These are phyloP conservation scores for Ptiloglossa arizonensis DNA, from an alignment of 1,140 invertebrate genomes.

Conservation along the genomic window DNA sequence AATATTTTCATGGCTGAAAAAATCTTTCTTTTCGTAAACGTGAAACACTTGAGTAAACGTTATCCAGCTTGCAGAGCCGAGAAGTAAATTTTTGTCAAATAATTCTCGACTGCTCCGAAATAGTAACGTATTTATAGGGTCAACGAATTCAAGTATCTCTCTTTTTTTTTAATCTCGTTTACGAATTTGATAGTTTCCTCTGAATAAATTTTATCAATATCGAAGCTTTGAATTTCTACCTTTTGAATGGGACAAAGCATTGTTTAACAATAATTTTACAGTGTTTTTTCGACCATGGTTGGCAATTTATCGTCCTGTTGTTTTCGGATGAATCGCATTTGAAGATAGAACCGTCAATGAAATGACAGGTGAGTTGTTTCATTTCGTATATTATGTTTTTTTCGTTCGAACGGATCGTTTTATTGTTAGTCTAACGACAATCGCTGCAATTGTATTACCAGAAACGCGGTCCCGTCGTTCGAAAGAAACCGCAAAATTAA, in stretches of 20 bases:
- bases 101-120: no score
- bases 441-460: background rate
- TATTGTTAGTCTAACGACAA: background rate
- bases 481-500: background rate
- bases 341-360: conserved; percentile 1
- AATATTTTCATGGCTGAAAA: no score
- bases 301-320: conserved; percentile 9
- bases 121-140: no score
- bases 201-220: conserved; percentile 23
- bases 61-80: no score
- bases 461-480: background rate
- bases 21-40: no score
- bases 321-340: conserved; percentile 8
- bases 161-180: conserved; percentile 15
- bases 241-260: background rate
- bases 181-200: conserved; percentile 12
- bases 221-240: background rate
- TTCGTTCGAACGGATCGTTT: background rate
- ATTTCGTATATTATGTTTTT: background rate
- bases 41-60: no score
- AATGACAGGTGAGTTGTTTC: background rate
- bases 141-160: no score
- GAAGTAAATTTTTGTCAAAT: no score
- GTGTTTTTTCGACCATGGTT: conserved; percentile 15
- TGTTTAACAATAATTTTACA: conserved; percentile 29